Percentiles rank a stretch among this genome's conserved stretches.
Evolutionary conservation across 2,888 invertebrate species (phyloP).

Genomic region (Chalcis sispes): DNA sequence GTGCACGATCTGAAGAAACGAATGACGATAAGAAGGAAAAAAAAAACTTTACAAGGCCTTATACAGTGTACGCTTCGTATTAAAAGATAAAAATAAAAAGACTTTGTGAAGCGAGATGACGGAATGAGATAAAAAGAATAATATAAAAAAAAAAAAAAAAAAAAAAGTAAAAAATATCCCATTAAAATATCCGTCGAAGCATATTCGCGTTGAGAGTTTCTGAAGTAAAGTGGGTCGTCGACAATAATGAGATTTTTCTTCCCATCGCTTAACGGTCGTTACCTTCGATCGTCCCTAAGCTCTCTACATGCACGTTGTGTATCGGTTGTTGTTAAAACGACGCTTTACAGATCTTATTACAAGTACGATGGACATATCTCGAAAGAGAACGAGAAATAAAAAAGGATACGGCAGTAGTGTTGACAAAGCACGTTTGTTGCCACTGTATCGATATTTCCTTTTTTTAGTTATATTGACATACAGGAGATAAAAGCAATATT

Average conservation of each 20-base stretch:
- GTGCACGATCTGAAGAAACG: too few species aligned
- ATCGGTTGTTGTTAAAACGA: constrained; percentile 24
- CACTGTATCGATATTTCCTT: too few species aligned
- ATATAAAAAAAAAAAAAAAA: background rate
- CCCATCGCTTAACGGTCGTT: constrained; percentile 5
- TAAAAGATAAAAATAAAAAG: too few species aligned
- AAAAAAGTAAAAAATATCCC: constrained; percentile 11
- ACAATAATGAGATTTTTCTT: constrained; percentile 40
- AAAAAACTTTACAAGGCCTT: too few species aligned
- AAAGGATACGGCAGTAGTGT: background rate
- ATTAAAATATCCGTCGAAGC: constrained; percentile 29
- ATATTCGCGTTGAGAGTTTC: constrained; percentile 6
- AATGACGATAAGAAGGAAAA: too few species aligned
- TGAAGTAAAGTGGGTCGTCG: constrained; percentile 42
- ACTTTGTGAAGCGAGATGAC: too few species aligned
- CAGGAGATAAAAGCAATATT: too few species aligned
- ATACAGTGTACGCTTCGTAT: too few species aligned
- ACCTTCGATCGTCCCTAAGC: constrained; percentile 12
- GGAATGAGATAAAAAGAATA: too few species aligned
- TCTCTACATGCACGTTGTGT: too few species aligned
- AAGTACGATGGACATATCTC: background rate
- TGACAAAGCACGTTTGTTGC: background rate
- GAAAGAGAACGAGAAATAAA: background rate
- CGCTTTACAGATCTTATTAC: constrained; percentile 12
- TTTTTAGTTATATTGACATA: too few species aligned